Base-by-base conservation (phyloP, 2,113 vertebrate genomes). In the Nerophis ophidion region DNA sequence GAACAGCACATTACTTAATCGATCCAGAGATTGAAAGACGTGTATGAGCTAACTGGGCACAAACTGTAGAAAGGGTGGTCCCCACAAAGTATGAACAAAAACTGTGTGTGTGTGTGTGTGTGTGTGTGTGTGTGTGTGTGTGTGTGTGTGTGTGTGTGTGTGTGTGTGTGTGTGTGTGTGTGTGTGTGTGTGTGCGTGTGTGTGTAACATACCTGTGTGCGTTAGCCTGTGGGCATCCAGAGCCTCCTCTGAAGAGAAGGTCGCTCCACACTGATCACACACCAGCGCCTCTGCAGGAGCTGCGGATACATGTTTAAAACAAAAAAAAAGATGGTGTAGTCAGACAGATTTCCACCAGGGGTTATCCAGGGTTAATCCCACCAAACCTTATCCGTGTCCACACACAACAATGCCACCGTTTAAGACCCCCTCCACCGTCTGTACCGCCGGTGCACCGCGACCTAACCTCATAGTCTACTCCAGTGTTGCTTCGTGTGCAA, bases 251-350 rank as follows among this genome's bases (percentile, higher is more conserved):
- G 95, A 95, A 0, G 96, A 94, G 84, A 98, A 98, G 35, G 96
- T 96, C 34, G 94, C 93, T 2, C 95, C 96, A 0, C 96, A 99
- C 84, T 99, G 96, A 82, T 99, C 95, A 56, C 96, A 99, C 68
- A 95, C 93, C 73, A 96, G 91, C 60, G 93, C 93, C 81, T 98
- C 98, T 70, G 94, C 92, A 46, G 95, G 95, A 81, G 95, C 96
- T 99, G 87, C 1, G 83, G 72, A 74, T 12, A 49, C 63, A 80
- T 59, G 44, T 74, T 52, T 76, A 49, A 80, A 9, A 17, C 17
- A 48, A 48, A 50, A 34, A 10, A 75, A 56, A 54, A 74, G 45
- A 68, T 51, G 36, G 55, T 7, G 11, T 65, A 53, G 58, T 80
- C 57, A 74, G 67, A 76, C 45, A 55, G 62, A 61, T 75, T 69